Evolutionary conservation across 2,888 invertebrate genomes (phyloP).

Genomic region (Conistra vaccinii): DNA sequence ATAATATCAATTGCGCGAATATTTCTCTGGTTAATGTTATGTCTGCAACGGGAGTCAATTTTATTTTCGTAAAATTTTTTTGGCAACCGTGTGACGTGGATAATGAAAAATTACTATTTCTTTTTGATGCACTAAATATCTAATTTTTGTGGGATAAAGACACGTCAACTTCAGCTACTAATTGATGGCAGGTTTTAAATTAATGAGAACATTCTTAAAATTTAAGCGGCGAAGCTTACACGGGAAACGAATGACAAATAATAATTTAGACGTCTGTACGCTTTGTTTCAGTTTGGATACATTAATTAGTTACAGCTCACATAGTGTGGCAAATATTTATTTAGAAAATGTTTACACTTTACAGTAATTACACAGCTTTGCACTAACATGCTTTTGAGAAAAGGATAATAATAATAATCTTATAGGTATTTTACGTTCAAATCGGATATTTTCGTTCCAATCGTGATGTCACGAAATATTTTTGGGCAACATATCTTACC

Average conservation of each 20-base stretch:
- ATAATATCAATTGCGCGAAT: slow-evolving; percentile 36
- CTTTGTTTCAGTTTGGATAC: slow-evolving; percentile 36
- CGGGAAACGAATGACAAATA: slow-evolving; percentile 51
- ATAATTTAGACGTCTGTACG: slow-evolving; percentile 37
- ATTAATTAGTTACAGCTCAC: slow-evolving; percentile 42
- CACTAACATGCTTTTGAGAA: background rate
- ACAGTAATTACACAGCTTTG: slow-evolving; percentile 15
- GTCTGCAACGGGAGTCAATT: slow-evolving; percentile 63
- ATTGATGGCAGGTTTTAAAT: slow-evolving; percentile 74
- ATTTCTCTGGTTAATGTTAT: slow-evolving; percentile 28
- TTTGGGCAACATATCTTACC: slow-evolving; percentile 78
- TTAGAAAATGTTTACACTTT: slow-evolving; percentile 13
- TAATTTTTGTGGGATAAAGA: slow-evolving; percentile 37
- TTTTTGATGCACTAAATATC: slow-evolving; percentile 34
- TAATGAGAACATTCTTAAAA: slow-evolving; percentile 64
- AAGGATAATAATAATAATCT: background rate
- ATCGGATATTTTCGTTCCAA: slow-evolving; percentile 69
- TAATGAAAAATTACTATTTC: slow-evolving; percentile 73
- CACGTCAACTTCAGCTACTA: slow-evolving; percentile 65
- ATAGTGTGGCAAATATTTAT: slow-evolving; percentile 6
- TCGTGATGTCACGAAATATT: slow-evolving; percentile 76
- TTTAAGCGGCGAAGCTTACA: slow-evolving; percentile 9
- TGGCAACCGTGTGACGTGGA: slow-evolving; percentile 69
- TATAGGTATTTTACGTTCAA: slow-evolving; percentile 48
- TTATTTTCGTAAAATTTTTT: slow-evolving; percentile 74